Evolutionary conservation across 2,888 invertebrate species (phyloP).

Genomic region (Lasius platythorax): DNA sequence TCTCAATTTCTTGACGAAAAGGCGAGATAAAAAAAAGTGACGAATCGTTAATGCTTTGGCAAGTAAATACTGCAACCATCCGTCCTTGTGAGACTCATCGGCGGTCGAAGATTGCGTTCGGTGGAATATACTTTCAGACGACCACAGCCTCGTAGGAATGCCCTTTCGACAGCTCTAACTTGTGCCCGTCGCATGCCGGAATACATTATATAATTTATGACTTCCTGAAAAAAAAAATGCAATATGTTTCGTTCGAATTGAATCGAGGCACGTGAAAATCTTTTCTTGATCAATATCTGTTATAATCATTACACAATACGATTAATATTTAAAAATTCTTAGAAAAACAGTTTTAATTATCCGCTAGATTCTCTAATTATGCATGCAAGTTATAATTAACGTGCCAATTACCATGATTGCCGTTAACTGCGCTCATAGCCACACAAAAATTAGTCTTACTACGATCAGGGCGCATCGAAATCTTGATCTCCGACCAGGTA

Average conservation of each 20-base stretch:
- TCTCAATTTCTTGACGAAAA: not conserved
- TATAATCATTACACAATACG: not conserved
- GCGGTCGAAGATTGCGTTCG: conserved; percentile 52
- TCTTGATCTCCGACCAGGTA: conserved; percentile 88
- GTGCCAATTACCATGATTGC: not conserved
- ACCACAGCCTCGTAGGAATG: conserved; percentile 68
- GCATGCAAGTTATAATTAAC: not conserved
- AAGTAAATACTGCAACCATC: conserved; percentile 10
- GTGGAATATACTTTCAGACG: conserved; percentile 66
- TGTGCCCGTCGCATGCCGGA: conserved; percentile 5
- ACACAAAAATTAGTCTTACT: conserved; percentile 29
- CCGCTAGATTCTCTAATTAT: not conserved
- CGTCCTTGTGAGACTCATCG: conserved; percentile 32
- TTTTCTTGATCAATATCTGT: not conserved
- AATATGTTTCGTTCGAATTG: not conserved
- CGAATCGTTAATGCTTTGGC: conserved; percentile 20
- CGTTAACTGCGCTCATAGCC: not conserved
- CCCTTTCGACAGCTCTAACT: conserved; percentile 47
- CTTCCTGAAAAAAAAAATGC: conserved; percentile 36
- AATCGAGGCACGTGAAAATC: not conserved
- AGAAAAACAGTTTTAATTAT: not conserved
- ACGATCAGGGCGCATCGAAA: conserved; percentile 79
- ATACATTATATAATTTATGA: conserved; percentile 35
- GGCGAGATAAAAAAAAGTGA: conserved; percentile 7
- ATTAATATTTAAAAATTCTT: not conserved